Conservation (phyloP, 2,797 vertebrate species). For the Mormyrops attenuatus region DNA sequence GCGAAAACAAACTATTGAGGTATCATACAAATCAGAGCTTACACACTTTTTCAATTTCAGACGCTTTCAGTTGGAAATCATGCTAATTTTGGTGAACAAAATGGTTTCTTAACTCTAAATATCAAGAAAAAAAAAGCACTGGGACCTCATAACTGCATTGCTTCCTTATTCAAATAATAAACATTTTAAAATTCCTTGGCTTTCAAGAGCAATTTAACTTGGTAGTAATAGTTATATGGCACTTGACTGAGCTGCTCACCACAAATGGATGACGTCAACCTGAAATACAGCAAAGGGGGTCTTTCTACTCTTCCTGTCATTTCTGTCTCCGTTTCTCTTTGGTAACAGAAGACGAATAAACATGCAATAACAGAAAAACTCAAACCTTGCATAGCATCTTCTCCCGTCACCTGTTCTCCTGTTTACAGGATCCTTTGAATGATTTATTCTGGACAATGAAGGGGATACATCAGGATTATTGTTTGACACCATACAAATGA, state of each 20-base stretch:
- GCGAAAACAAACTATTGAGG: background rate
- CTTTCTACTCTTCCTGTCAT: background rate
- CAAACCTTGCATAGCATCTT: constrained; percentile 41
- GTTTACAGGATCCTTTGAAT: constrained; percentile 48
- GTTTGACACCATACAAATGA: background rate
- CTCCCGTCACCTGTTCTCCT: constrained; percentile 54
- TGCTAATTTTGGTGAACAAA: background rate
- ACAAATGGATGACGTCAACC: background rate
- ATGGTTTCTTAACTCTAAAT: background rate
- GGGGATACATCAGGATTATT: background rate
- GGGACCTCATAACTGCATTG: background rate
- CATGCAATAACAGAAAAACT: background rate
- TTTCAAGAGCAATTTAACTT: background rate
- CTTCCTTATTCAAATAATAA: background rate
- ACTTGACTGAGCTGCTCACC: background rate
- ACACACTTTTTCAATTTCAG: background rate
- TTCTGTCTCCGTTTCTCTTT: background rate
- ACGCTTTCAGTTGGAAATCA: background rate
- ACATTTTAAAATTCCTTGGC: background rate
- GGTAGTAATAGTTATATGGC: background rate
- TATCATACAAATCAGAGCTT: background rate
- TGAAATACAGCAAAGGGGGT: background rate
- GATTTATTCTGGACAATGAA: constrained; percentile 57
- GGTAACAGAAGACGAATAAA: background rate
- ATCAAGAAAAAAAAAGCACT: background rate